Evolutionary conservation across 1,140 invertebrate genomes (phyloP).

Genomic region (Drosophila nigromelanica): DNA sequence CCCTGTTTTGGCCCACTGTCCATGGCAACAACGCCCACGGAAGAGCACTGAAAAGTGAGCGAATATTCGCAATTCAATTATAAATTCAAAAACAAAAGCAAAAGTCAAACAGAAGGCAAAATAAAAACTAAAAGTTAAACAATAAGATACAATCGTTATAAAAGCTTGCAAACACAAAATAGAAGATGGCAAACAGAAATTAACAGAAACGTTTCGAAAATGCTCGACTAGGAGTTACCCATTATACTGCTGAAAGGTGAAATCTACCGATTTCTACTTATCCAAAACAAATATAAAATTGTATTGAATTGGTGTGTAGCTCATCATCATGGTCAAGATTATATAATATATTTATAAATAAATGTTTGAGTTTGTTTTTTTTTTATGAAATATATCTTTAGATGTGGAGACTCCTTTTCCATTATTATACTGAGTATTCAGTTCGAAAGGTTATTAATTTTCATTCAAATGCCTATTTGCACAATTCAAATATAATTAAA

Average conservation of each 20-base stretch:
- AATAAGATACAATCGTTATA: conserved; percentile 23
- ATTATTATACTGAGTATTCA: neutral
- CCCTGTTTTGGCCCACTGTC: neutral
- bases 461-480: neutral
- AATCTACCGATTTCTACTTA: no score
- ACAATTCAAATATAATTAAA: no score
- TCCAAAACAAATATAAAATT: no score
- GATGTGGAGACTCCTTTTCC: no score
- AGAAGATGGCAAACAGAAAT: conserved; percentile 29
- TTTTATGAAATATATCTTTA: no score
- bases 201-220: neutral
- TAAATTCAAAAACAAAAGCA: conserved; percentile 60
- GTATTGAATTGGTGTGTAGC: no score
- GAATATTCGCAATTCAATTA: conserved; percentile 74
- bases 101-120: conserved; percentile 33
- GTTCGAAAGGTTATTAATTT: neutral
- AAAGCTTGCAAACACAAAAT: neutral
- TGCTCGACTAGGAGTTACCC: neutral
- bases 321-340: no score
- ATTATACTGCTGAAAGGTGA: neutral
- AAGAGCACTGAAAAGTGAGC: conserved; percentile 35
- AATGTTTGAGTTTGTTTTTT: no score
- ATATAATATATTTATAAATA: no score
- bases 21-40: neutral
- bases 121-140: conserved; percentile 60